Percentiles rank a stretch among this genome's conserved stretches.
Conservation (phyloP, 2,797 vertebrate genomes). For the Alectoris magna region DNA sequence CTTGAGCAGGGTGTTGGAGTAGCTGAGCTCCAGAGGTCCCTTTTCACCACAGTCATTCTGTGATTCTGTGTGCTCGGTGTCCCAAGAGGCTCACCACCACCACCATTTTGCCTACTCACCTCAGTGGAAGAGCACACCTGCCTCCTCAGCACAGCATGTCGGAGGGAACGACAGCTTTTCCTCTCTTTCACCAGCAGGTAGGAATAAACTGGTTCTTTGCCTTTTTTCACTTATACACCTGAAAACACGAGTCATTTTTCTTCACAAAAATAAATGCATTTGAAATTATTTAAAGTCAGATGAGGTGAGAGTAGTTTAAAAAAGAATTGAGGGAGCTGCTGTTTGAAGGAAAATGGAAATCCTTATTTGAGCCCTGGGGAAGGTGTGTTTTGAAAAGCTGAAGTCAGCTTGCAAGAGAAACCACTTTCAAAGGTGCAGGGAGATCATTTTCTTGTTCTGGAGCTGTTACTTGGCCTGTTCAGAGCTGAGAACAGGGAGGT, state of each 20-base stretch:
- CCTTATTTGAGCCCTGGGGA: background rate
- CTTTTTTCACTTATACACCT: background rate
- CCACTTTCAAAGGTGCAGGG: background rate
- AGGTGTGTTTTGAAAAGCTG: background rate
- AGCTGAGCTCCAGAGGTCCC: background rate
- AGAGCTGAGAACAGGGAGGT: background rate
- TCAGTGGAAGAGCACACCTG: rapidly evolving
- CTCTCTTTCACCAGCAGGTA: background rate
- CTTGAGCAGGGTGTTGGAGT: background rate
- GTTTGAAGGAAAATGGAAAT: background rate
- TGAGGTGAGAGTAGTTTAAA: background rate
- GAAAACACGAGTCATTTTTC: background rate
- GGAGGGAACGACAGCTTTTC: background rate
- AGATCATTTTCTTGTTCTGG: background rate
- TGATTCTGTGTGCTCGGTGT: background rate
- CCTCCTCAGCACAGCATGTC: background rate
- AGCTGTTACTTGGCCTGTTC: background rate
- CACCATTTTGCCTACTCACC: background rate
- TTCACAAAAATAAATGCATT: background rate
- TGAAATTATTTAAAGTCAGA: background rate
- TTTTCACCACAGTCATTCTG: background rate
- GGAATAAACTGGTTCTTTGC: background rate
- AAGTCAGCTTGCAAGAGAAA: background rate
- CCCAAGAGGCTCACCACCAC: background rate
- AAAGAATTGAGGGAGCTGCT: background rate